phyloP scores from a whole-genome alignment of 2,888 invertebrate genomes.

The Melangyna quadrimaculata region DNA sequence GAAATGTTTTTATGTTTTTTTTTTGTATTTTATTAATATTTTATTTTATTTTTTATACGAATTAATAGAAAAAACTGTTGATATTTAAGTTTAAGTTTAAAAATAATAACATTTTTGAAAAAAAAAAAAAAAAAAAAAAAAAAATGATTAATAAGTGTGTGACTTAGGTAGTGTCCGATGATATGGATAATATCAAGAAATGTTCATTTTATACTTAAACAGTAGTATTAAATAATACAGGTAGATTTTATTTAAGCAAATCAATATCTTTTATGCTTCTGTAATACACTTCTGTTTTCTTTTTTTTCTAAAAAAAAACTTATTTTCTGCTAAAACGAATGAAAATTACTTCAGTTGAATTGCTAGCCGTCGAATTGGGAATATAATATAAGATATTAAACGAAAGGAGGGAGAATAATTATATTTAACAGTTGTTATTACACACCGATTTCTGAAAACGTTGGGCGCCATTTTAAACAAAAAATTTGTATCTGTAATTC shows the following conservation, averaged over 20 bases:
- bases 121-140: not conserved
- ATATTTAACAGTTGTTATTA: too few species aligned
- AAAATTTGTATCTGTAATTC: too few species aligned
- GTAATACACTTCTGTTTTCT: not conserved
- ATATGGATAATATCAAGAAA: not conserved
- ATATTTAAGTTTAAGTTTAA: conserved; percentile 47
- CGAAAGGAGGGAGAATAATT: too few species aligned
- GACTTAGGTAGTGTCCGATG: conserved; percentile 31
- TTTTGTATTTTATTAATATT: conserved; percentile 14
- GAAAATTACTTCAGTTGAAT: not conserved
- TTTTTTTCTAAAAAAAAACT: not conserved
- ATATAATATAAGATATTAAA: not conserved
- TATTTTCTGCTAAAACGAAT: not conserved
- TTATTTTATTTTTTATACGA: conserved; percentile 52
- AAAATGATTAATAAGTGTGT: not conserved
- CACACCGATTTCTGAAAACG: too few species aligned
- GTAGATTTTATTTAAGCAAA: not conserved
- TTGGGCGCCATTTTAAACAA: too few species aligned
- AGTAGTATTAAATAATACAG: not conserved
- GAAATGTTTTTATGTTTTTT: conserved; percentile 56
- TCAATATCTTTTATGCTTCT: not conserved
- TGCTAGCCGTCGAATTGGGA: not conserved
- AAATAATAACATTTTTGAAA: conserved; percentile 38
- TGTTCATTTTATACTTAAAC: conserved; percentile 1
- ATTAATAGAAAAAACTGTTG: conserved; percentile 61